Percentiles rank a stretch among this genome's conserved stretches.
phyloP scores from a whole-genome alignment of 2,797 vertebrate species.

The Chaenodraco wilsoni region DNA sequence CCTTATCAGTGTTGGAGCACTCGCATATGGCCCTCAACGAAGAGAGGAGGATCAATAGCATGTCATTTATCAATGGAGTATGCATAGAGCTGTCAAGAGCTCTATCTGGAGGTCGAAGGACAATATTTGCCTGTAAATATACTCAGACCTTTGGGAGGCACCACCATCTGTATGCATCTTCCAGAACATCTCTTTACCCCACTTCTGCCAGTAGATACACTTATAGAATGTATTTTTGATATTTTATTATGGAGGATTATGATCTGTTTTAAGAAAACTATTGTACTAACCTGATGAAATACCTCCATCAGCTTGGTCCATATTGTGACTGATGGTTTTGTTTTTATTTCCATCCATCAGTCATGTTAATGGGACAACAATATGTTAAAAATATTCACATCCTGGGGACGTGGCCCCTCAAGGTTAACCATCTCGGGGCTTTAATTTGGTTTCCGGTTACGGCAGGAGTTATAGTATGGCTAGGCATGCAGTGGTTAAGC shows the following conservation, averaged over 20 bases:
- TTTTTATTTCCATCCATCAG: background rate
- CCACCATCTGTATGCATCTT: slow-evolving; percentile 8
- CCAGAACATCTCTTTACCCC: slow-evolving; percentile 2
- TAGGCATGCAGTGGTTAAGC: background rate
- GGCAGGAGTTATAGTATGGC: background rate
- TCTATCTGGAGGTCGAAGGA: slow-evolving; percentile 40
- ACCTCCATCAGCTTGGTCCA: background rate
- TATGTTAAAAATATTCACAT: slow-evolving; percentile 17
- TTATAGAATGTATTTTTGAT: background rate
- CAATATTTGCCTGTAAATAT: slow-evolving; percentile 37
- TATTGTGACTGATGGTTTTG: background rate
- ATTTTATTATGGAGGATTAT: background rate
- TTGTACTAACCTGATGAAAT: background rate
- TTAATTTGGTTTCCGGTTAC: background rate
- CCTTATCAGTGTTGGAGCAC: slow-evolving; percentile 44
- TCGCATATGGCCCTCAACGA: slow-evolving; percentile 34
- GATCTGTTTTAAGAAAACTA: background rate
- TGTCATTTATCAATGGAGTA: slow-evolving; percentile 60
- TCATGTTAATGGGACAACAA: background rate
- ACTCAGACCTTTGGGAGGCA: slow-evolving; percentile 12
- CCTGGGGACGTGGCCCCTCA: background rate
- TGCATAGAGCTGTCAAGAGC: slow-evolving; percentile 35
- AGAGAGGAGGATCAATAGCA: slow-evolving; percentile 58
- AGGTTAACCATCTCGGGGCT: background rate
- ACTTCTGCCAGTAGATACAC: background rate